These are phyloP conservation scores for Phenacoccus solenopsis DNA, from an alignment of 1,140 invertebrate genomes.

Conservation along the genomic window DNA sequence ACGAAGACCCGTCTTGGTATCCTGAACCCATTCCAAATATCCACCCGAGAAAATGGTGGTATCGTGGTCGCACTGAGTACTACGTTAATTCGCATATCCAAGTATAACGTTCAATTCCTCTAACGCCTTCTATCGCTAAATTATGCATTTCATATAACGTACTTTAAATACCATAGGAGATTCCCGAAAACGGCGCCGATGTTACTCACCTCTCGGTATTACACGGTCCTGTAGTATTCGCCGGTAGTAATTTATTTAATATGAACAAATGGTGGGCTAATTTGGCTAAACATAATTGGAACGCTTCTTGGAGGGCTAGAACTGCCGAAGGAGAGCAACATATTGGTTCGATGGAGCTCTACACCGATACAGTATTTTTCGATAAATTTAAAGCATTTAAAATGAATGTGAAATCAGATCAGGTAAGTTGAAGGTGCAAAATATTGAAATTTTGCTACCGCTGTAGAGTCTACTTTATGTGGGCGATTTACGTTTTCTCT, in stretches of 20 bases:
- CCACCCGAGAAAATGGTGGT: conserved; percentile 43
- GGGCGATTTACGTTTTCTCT: not conserved
- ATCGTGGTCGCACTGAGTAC: conserved; percentile 63
- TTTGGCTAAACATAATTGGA: conserved; percentile 32
- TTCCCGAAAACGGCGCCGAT: conserved; percentile 85
- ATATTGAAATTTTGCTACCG: not conserved
- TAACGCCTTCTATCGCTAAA: no score
- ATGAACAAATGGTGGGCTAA: conserved; percentile 20
- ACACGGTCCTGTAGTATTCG: conserved; percentile 48
- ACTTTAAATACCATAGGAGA: no score
- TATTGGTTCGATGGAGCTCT: conserved; percentile 43
- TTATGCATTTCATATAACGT: no score
- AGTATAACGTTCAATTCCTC: conserved; percentile 37
- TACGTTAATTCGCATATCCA: conserved; percentile 57
- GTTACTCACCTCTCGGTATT: conserved; percentile 57
- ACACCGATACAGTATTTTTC: conserved; percentile 43
- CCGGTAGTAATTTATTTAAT: conserved; percentile 37
- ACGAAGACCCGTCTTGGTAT: conserved; percentile 52
- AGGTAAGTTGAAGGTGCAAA: conserved; percentile 34
- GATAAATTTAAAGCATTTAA: conserved; percentile 36
- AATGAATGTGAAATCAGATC: conserved; percentile 42
- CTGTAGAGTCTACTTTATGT: no score
- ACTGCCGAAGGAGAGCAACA: conserved; percentile 34
- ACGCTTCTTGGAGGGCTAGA: conserved; percentile 29
- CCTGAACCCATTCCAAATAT: conserved; percentile 44